Base-by-base conservation (phyloP, 2,888 invertebrate genomes). In the Bombyx huttoni region DNA sequence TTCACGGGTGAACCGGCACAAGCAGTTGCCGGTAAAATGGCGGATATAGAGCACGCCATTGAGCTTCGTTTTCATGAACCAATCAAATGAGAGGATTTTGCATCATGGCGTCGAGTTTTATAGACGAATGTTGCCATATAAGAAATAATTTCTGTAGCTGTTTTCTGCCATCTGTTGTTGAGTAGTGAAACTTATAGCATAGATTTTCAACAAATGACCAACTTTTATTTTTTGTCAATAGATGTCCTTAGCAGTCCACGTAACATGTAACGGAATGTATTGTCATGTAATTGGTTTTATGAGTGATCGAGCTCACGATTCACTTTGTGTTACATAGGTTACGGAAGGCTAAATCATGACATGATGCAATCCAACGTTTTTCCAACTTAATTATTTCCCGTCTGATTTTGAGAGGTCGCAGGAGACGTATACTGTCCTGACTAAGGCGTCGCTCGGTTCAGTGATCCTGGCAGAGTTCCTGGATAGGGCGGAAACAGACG, bases 41-140 rank as follows among this genome's bases (percentile, higher is more conserved):
- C 84, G 69, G 80, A 68, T 59, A 57, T 49, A 54, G 66, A 54
- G 57, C 56, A 56, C 64, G 59, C 64, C 74, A 76, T 77, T 54
- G 58, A 59, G 52, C 53, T 54, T 55, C 58, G 53, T 48, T 10
- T 54, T 51, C 55, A 60, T 61, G 55, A 68, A 85, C 87, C 87
- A 88, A 88, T 88, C 81, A 86, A 77, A 80, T 80, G 68, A 73
- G 71, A 75, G 81, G 60, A 67, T 68, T 63, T 66, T 61, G 35
- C 13, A 61, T 64, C 47, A 77, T 75, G 75, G 76, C 81, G 73
- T 47, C 59, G 35, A 14, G 51, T 70, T 81, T 75, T 88, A 87
- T 85, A 83, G 50, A 7, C 13, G 8, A 55, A 73, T 57, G 76
- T 78, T 86, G 77, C 87, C 76, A 83, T 64, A 10, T 3, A 55